Evolutionary conservation across 2,797 vertebrate species (phyloP).

Genomic region (Morelia viridis): DNA sequence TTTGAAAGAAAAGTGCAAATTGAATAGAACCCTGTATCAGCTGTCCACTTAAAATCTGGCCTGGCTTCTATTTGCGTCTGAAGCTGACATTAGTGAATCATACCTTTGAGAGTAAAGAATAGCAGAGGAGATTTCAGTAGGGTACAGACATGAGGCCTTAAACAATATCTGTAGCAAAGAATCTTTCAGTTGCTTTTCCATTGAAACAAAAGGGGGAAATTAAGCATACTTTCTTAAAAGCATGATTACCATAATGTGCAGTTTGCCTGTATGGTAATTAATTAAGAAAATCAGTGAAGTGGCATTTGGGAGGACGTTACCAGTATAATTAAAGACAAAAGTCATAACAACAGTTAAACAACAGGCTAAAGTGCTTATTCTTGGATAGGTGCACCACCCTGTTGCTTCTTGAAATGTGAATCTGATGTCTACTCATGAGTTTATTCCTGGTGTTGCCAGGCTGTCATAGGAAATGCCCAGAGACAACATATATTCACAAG

Average conservation of each 20-base stretch:
- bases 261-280: neutral
- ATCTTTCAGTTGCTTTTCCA: neutral
- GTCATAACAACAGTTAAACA: neutral
- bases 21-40: too few species aligned
- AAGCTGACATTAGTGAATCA: neutral
- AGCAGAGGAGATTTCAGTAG: neutral
- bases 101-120: neutral
- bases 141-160: neutral
- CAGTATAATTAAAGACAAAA: neutral
- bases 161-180: neutral
- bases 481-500: neutral
- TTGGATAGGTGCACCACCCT: neutral
- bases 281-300: neutral
- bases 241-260: neutral
- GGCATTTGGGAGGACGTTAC: neutral
- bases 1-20: neutral
- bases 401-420: neutral
- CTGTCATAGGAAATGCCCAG: neutral
- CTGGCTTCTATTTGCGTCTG: neutral
- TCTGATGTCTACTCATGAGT: neutral
- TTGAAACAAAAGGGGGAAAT: neutral
- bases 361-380: neutral
- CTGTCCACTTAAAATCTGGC: neutral
- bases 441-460: neutral
- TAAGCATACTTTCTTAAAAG: neutral